Conservation (phyloP, 2,888 invertebrate genomes). For the Chymomyza caudatula region DNA sequence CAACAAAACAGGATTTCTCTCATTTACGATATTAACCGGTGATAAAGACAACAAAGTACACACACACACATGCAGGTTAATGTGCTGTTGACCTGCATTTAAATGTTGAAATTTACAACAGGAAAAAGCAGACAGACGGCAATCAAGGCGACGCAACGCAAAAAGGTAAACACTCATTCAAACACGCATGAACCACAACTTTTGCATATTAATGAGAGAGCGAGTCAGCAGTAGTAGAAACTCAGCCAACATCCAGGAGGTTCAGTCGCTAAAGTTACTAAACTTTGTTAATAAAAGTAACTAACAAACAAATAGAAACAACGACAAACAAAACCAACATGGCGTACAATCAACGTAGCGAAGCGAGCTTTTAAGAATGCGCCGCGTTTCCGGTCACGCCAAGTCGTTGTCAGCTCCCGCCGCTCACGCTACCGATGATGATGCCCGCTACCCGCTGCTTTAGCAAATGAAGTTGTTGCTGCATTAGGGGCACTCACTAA, state of each 20-base stretch:
- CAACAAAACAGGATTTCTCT: slow-evolving; percentile 24
- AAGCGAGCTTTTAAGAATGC: slow-evolving; percentile 39
- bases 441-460: not conserved
- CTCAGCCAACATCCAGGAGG: slow-evolving; percentile 4
- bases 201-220: slow-evolving; percentile 58
- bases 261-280: not conserved
- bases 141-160: not conserved
- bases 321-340: slow-evolving; percentile 28
- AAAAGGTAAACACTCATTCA: slow-evolving; percentile 4
- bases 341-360: slow-evolving; percentile 21
- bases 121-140: slow-evolving; percentile 19
- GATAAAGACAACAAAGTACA: slow-evolving; percentile 11
- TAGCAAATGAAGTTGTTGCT: not conserved
- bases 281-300: not conserved
- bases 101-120: slow-evolving; percentile 49
- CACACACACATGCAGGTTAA: slow-evolving; percentile 42
- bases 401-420: not conserved
- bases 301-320: slow-evolving; percentile 14
- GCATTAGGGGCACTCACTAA: slow-evolving; percentile 4
- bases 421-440: not conserved
- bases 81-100: slow-evolving; percentile 62
- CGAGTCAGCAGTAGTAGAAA: slow-evolving; percentile 11
- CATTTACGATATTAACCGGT: slow-evolving; percentile 10
- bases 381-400: slow-evolving; percentile 42
- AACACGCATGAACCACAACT: slow-evolving; percentile 19